Conservation (phyloP, 2,113 vertebrate species). For the Chaetura pelagica region DNA sequence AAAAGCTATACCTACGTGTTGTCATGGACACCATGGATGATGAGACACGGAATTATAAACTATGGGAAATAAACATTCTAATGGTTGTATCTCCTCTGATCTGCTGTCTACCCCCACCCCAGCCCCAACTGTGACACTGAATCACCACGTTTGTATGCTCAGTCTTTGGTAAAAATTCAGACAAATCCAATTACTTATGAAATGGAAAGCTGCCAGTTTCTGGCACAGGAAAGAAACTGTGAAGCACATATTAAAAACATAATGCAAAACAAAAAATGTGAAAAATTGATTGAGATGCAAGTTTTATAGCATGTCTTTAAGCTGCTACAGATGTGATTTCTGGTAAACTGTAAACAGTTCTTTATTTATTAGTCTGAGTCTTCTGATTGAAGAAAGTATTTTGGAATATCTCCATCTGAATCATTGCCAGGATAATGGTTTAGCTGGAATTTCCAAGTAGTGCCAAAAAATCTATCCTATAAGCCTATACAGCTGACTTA, state of each 20-base stretch:
- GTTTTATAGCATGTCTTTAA: neutral
- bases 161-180: neutral
- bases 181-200: neutral
- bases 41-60: neutral
- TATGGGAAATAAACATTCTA: neutral
- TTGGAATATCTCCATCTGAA: neutral
- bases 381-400: neutral
- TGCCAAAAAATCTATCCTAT: neutral
- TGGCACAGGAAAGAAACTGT: neutral
- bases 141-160: neutral
- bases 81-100: neutral
- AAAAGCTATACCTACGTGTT: neutral
- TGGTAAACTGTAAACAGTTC: neutral
- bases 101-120: neutral
- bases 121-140: neutral
- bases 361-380: neutral
- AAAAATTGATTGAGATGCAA: neutral
- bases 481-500: neutral
- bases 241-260: neutral
- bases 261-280: neutral
- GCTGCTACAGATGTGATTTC: neutral
- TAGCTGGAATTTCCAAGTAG: neutral
- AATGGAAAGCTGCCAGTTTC: neutral
- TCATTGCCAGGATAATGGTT: neutral
- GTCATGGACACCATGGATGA: neutral